Evolutionary conservation across 2,888 invertebrate genomes (phyloP), one percentile per base, ranked within the genome.

Genomic region (Malachius bipustulatus): DNA sequence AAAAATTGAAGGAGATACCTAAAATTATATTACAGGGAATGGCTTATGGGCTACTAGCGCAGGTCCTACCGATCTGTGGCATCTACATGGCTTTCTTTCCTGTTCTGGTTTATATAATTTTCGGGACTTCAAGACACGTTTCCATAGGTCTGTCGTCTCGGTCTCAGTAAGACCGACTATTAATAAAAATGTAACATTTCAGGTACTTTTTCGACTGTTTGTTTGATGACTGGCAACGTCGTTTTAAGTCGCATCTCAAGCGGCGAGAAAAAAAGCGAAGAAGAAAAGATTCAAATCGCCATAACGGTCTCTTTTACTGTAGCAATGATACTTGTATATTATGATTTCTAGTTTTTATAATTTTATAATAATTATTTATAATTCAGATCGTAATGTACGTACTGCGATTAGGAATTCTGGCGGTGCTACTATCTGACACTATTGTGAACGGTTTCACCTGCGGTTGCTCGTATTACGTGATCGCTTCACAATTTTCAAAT

Each of bases 11-110:
- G n/a, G n/a, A n/a, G n/a, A n/a, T n/a, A n/a, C n/a, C n/a, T n/a
- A n/a, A 15, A 27, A 30, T 27, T 29, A 34, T 38, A 42, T 43
- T 49, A 57, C 55, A 64, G 78, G 80, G 81, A 36, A 81, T 84
- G 80, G 83, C 81, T 0, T 84, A 83, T 59, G 81, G 81, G 0
- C 61, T 83, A 31, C 59, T 84, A 26, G 81, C 78, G 1, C 77
- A 77, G 49, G 75, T 82, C 1, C 77, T 78, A 0, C 80, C 83
- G 0, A 75, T 83, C 9, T 70, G 77, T 16, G 83, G 84, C 1
- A 70, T 84, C 14, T 63, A 63, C 47, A 87, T 88, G 73, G 91
- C 90, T 0, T 90, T 93, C 64, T 90, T 93, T 62, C 89, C 91
- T 0, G 84, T 88, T 1, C 65, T 91, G 4, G 63, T 90, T 11